Base-by-base conservation (phyloP, 2,888 invertebrate species). In the Ametastegia equiseti region DNA sequence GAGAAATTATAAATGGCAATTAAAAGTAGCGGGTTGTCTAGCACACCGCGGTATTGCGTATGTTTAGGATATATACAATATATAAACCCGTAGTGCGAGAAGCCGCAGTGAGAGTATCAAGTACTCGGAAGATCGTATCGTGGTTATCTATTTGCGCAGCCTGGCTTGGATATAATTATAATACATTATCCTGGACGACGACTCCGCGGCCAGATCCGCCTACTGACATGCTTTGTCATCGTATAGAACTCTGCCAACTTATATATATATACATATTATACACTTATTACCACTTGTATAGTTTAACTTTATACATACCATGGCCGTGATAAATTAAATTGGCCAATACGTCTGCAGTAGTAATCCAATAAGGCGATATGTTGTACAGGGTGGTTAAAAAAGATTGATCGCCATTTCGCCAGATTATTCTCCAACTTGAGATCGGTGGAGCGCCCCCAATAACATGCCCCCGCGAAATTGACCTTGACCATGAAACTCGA, bases 151-250 rank as follows among this genome's bases (percentile, higher is more conserved):
- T 39, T 57, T 57, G 57, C 77, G 33, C 54, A 39, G 73, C 50
- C 23, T 50, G 73, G 73, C 77, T 54, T 33, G 36, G 57, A 77
- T 54, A 36, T 36, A 77, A 77, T 77, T 77, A 77, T 77, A 77
- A 57, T 77, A 77, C 77, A 77, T 73, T 73, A 73, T 47, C 47
- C 23, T 39, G 47, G 77, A 57, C 45, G 77, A 77, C 77, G 36
- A 57, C 77, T 77, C 57, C 19, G 39, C 57, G 77, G n/a, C 39
- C 19, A 57, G 57, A 77, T 77, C 77, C 77, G 77, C 77, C 77
- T 77, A 57, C 77, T 77, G 77, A 77, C 77, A 77, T 77, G 77
- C 77, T 57, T 77, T 77, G 77, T 77, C 77, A 77, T 77, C 77
- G 77, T 77, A 23, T 36, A 57, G 45, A 45, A 45, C 1, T 45